phyloP scores from a whole-genome alignment of 2,888 invertebrate species.

The Lithophane socia region DNA sequence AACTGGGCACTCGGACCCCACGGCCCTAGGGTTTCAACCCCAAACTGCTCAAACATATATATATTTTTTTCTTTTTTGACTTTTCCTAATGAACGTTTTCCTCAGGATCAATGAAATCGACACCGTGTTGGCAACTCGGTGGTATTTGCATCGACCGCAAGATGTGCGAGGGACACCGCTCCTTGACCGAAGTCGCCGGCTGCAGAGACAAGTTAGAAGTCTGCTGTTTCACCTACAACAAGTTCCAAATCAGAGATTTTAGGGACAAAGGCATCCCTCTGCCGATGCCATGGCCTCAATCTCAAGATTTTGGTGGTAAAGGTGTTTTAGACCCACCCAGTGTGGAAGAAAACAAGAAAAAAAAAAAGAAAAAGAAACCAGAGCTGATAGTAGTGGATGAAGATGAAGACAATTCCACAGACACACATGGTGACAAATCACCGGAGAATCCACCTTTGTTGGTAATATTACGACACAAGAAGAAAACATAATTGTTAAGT shows the following conservation, averaged over 20 bases:
- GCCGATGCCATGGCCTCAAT: conserved; percentile 77
- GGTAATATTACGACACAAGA: conserved; percentile 53
- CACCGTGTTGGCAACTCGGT: conserved; percentile 82
- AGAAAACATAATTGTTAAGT: conserved; percentile 18
- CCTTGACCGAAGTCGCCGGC: conserved; percentile 78
- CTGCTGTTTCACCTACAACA: conserved; percentile 85
- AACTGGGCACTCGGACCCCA: too few species aligned
- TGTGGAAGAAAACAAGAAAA: conserved; percentile 32
- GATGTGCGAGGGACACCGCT: conserved; percentile 78
- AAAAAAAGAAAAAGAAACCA: conserved; percentile 44
- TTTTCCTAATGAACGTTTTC: conserved; percentile 50
- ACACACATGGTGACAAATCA: neutral
- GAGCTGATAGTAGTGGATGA: conserved; percentile 11
- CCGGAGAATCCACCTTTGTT: conserved; percentile 34
- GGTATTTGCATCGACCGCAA: conserved; percentile 81
- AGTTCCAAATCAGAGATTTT: conserved; percentile 75
- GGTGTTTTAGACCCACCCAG: conserved; percentile 70
- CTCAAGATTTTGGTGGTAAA: conserved; percentile 75
- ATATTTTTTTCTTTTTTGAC: neutral
- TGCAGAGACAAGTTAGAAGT: conserved; percentile 81
- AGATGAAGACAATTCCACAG: neutral
- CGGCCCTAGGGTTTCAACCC: too few species aligned
- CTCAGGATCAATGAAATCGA: conserved; percentile 80
- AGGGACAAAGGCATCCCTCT: conserved; percentile 73
- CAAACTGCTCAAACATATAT: too few species aligned